Evolutionary conservation across 2,797 vertebrate species (phyloP), one percentile per base, ranked within the genome.

Genomic region (Falco naumanni): DNA sequence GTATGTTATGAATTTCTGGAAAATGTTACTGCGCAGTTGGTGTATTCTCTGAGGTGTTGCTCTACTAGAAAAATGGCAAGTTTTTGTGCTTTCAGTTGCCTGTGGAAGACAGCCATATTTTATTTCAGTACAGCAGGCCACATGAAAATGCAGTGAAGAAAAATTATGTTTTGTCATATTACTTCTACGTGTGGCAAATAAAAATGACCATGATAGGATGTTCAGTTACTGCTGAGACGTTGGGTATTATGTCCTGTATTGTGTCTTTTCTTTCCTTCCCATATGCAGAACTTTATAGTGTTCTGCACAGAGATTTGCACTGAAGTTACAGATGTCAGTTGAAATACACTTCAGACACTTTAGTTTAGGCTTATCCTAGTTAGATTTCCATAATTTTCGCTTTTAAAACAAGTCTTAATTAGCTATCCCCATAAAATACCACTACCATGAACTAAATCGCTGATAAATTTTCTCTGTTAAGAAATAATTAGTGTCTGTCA

Each of bases 121-220:
- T 87, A n/a, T 93, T 96, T 96, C 89, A 92, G 10, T 84, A 76
- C 53, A 92, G 31, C 7, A 76, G 60, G 78, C 68, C 53, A 57
- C 60, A 66, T 89, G 60, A 92, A 90, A 87, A 80, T 64, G 39
- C 56, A 68, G n/a, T 70, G 45, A 83, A 85, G 56, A 87, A 87
- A 88, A 90, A 63, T 13, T 18, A 29, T 33, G n/a, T n/a, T 90
- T 77, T 92, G 56, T 79, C 25, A 1, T 90, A 43, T 0, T 90
- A 31, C 33, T 90, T 91, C 75, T 88, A 82, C 34, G 45, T 85
- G 70, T 66, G 81, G 43, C 64, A 90, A 79, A 48, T 90, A 51
- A 63, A 79, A 86, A 68, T 45, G 63, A 25, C 51, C 16, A 4
- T 28, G 53, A 61, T 78, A 63, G 43, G 33, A 45, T 68, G 19